Evolutionary conservation across 2,888 invertebrate species (phyloP), one percentile per base, ranked within the genome.

Genomic region (Apodemia mormo): DNA sequence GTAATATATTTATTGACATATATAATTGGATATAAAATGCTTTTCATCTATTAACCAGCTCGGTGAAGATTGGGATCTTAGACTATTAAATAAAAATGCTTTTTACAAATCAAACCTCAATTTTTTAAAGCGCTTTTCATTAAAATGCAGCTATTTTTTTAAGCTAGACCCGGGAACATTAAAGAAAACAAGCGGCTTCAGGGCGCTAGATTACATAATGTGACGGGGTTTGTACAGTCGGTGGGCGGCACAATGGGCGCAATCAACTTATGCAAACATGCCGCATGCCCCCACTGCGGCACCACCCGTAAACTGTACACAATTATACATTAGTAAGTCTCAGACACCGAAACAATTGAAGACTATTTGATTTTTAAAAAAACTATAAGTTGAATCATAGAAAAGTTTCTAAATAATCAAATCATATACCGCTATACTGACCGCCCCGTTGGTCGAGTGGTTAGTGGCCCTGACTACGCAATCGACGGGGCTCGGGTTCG

Each of bases 251-350:
- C 82, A 80, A 81, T 81, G 77, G 75, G 67, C 67, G 80, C 84
- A 85, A 88, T 88, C 87, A 87, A 78, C 80, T 73, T 73, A 77
- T 71, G 79, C 81, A 85, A 86, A 86, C 84, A 87, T 76, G 67
- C 70, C 43, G 43, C 43, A 43, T 43, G 2, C 69, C 69, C 68
- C 65, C 65, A 22, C 70, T 67, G 61, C 66, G 69, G 54, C 45
- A 69, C 73, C 70, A 56, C 70, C 73, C 68, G 52, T 68, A 71
- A 70, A 74, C 72, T 74, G 68, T 70, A 71, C 73, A 71, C 71
- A 73, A 73, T 73, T 71, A 75, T 75, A 74, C 73, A 66, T 54
- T 68, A 64, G 64, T 33, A 49, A 30, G n/a, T 54, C 54, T 12
- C 69, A 58, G n/a, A 58, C 40, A 14, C n/a, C 33, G 37, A 4